Evolutionary conservation across 2,113 vertebrate genomes (phyloP).

Genomic region (Oncorhynchus masou): DNA sequence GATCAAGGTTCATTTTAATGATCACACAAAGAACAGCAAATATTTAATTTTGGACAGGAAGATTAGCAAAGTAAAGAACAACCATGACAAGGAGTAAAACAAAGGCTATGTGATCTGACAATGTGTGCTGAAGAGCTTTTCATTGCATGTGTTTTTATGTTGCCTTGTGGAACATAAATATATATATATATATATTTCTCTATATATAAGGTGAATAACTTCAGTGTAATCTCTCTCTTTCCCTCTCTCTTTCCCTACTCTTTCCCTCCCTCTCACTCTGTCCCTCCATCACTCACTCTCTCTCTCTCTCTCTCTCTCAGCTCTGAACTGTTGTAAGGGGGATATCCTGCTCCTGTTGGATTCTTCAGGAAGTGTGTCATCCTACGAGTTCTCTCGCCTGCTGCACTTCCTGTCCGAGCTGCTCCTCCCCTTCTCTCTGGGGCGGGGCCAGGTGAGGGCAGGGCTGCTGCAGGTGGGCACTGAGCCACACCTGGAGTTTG

Average conservation of each 20-base stretch:
- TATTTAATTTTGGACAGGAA: not conserved
- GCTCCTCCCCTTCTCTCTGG: conserved; percentile 74
- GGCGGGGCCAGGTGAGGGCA: conserved; percentile 74
- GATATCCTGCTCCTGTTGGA: conserved; percentile 86
- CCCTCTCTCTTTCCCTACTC: no score
- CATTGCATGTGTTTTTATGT: no score
- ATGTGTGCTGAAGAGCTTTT: no score
- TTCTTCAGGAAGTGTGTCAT: conserved; percentile 86
- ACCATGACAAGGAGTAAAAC: not conserved
- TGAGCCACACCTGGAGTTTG: conserved; percentile 75
- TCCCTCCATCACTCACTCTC: not conserved
- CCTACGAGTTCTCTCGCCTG: conserved; percentile 82
- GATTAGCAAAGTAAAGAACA: not conserved
- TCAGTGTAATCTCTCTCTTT: not conserved
- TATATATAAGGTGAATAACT: no score
- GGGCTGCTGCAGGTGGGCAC: conserved; percentile 88
- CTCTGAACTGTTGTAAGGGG: conserved; percentile 68
- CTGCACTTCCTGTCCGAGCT: conserved; percentile 79
- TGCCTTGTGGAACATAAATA: no score
- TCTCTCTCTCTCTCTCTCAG: conserved; percentile 36
- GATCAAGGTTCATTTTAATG: not conserved
- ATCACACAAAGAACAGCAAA: not conserved
- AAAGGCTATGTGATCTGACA: conserved; percentile 7
- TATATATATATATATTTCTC: no score
- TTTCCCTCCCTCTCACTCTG: not conserved